These are phyloP conservation scores for Mechanitis mazaeus DNA, from an alignment of 2,888 invertebrate genomes.

Conservation along the genomic window DNA sequence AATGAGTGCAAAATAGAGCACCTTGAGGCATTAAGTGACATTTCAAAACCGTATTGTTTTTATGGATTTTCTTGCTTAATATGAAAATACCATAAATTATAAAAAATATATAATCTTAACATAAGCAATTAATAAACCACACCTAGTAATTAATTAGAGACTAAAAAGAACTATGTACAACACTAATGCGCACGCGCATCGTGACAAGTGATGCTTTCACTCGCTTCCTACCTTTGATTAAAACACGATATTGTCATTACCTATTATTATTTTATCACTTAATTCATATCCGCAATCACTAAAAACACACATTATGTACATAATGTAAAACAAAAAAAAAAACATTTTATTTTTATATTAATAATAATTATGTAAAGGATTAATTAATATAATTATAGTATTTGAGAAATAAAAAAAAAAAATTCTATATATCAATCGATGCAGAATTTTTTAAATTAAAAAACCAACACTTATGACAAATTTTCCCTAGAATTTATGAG, in stretches of 20 bases:
- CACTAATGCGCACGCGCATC: constrained; percentile 25
- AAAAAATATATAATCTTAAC: too few species aligned
- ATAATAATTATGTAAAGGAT: too few species aligned
- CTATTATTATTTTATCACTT: constrained; percentile 20
- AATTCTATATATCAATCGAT: too few species aligned
- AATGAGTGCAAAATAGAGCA: constrained; percentile 25
- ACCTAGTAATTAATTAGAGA: background rate
- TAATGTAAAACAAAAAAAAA: too few species aligned
- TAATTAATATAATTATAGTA: too few species aligned
- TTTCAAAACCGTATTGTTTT: constrained; percentile 26
- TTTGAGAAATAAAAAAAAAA: too few species aligned
- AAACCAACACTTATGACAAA: too few species aligned
- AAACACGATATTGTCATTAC: constrained; percentile 31
- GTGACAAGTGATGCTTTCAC: constrained; percentile 29
- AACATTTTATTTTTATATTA: too few species aligned
- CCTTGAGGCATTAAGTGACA: constrained; percentile 27
- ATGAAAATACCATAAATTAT: background rate
- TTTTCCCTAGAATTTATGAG: too few species aligned
- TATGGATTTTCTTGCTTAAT: constrained; percentile 7
- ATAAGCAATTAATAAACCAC: background rate
- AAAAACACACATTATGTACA: too few species aligned
- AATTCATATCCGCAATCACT: constrained; percentile 8
- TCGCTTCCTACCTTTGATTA: constrained; percentile 32
- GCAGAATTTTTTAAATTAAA: too few species aligned
- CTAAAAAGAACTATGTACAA: too few species aligned